Base-by-base conservation (phyloP, 2,113 vertebrate genomes). In the Halcyon malimbica region DNA sequence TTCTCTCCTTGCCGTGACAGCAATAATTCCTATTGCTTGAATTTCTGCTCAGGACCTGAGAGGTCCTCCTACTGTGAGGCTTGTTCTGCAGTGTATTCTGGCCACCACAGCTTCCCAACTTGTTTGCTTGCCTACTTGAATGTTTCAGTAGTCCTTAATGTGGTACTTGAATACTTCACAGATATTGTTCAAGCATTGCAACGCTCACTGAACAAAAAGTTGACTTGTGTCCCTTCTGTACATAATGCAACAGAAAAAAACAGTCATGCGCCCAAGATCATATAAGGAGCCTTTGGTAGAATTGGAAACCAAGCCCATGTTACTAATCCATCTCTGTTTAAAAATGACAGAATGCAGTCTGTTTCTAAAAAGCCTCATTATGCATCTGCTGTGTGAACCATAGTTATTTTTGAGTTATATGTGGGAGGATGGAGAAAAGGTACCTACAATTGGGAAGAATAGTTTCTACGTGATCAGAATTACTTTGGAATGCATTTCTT, bases 351-450 rank as follows among this genome's bases (percentile, higher is more conserved):
- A 35, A n/a, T n/a, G 16, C 50, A 10, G 8, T 85, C 41, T 77
- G 12, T 48, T 86, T 70, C 44, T 71, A 12, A 44, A 91, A 91
- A 28, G 76, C 59, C 57, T 95, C 63, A 26, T 76, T 84, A 60
- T 64, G 44, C 94, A 93, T 97, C 68, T 93, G 93, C 73, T 89
- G 77, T 96, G 90, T 91, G 88, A 95, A 92, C 35, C 68, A 29
- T 42, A 54, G 83, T 69, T 96, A 93, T 96, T 97, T 96, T 93
- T 75, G 70, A 68, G 16, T 82, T 42, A 10, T 56, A 5, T 16
- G 87, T 95, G 84, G 94, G 94, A 92, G 87, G 65, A 62, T 86
- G 60, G 54, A 93, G 46, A 60, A 91, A 82, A 71, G 60, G 73
- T 87, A 64, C 37, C 69, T 83, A 5, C 44, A 56, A 16, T 21